Percentiles rank a stretch among this genome's conserved stretches.
phyloP scores from a whole-genome alignment of 2,797 vertebrate genomes.

The Hipposideros larvatus region DNA sequence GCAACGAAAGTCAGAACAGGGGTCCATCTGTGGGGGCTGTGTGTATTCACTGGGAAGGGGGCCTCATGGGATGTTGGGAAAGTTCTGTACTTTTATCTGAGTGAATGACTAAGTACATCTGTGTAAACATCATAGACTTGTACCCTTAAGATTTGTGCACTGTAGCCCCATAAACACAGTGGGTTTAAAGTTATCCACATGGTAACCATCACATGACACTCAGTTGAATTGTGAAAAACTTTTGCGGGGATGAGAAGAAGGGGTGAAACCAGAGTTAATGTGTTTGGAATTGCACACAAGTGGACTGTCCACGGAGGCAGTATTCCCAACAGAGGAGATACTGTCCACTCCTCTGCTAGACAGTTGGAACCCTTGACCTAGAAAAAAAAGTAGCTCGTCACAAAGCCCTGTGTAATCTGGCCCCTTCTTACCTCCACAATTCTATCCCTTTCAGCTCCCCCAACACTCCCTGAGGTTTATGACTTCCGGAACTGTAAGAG shows the following conservation, averaged over 20 bases:
- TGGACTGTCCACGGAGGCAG: fast-evolving
- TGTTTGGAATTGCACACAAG: background rate
- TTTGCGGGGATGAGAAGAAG: background rate
- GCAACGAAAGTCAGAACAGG: background rate
- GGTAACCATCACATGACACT: background rate
- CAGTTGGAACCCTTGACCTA: background rate
- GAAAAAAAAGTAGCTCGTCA: background rate
- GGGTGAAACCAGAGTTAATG: background rate
- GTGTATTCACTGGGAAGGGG: background rate
- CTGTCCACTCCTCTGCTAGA: background rate
- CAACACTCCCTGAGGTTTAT: background rate
- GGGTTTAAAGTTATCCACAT: background rate
- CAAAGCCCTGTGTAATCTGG: background rate
- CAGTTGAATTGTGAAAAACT: background rate
- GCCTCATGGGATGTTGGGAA: background rate
- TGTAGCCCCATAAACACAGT: background rate
- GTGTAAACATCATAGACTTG: background rate
- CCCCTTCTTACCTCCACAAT: fast-evolving
- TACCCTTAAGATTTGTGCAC: background rate
- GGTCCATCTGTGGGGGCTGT: background rate
- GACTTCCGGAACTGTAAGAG: background rate
- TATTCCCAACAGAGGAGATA: fast-evolving
- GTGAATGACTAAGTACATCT: fast-evolving
- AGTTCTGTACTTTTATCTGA: background rate
- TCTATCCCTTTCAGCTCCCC: background rate